phyloP scores from a whole-genome alignment of 2,113 vertebrate species.

The Saguinus imperator region DNA sequence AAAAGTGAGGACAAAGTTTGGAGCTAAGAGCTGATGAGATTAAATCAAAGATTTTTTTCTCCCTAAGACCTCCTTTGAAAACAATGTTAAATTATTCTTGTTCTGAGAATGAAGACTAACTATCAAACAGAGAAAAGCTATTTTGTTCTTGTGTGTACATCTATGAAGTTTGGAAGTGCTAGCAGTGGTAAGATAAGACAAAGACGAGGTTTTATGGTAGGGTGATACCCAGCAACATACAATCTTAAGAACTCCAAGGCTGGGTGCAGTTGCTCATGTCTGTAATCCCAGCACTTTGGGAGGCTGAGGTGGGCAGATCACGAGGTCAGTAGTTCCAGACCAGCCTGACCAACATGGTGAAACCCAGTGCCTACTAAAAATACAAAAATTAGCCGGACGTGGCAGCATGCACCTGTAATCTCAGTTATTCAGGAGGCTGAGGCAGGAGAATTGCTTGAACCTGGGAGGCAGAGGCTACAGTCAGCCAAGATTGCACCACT shows the following conservation, averaged over 20 bases:
- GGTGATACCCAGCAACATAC: not conserved
- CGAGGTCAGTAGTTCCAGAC: too few relatives aligned
- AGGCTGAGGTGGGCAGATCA: too few relatives aligned
- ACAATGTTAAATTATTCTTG: not conserved
- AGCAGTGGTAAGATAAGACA: not conserved
- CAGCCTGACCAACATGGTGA: too few relatives aligned
- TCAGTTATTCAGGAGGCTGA: too few relatives aligned
- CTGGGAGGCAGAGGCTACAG: too few relatives aligned
- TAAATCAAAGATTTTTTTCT: constrained; percentile 17
- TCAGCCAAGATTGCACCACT: too few relatives aligned
- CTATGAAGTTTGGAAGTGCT: not conserved
- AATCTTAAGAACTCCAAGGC: not conserved
- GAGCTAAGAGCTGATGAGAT: not conserved
- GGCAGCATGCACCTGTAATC: too few relatives aligned
- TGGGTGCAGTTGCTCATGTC: too few relatives aligned
- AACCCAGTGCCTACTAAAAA: too few relatives aligned
- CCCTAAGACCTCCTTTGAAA: not conserved
- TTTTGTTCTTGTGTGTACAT: not conserved
- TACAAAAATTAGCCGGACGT: too few relatives aligned
- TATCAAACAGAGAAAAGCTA: not conserved
- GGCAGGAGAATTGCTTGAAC: too few relatives aligned
- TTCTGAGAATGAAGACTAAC: not conserved
- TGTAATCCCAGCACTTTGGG: too few relatives aligned
- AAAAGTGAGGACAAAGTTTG: not conserved
- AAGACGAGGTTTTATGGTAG: not conserved